Base-by-base conservation (phyloP, 2,113 vertebrate genomes). In the Sturnira hondurensis region DNA sequence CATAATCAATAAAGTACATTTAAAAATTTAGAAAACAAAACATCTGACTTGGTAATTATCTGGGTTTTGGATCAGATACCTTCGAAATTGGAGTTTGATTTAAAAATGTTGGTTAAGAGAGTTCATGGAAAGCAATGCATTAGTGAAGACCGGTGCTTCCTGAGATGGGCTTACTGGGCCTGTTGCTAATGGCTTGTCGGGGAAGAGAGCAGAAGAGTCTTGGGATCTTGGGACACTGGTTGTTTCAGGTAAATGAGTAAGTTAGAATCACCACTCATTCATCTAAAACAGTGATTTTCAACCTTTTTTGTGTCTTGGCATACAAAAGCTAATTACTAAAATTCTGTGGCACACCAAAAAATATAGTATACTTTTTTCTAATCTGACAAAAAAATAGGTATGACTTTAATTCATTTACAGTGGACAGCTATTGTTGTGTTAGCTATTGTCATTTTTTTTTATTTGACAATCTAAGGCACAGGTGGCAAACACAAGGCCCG, bases 101-200 rank as follows among this genome's bases (percentile, higher is more conserved):
- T 97, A 84, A 93, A 93, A 97, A 98, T 95, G 58, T 95, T 94
- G 93, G 94, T 98, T 97, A 96, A 97, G 86, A 98, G 91, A 87
- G 96, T 93, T 96, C 93, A 92, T 54, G 94, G 94, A 97, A 96
- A 90, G 94, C 95, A 73, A 82, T 82, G 87, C 85, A 71, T 94
- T 94, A 92, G 82, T 88, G 74, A 76, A 41, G 84, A 96, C 20
- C 54, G 97, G 90, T 56, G 85, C 36, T 81, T 86, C 86, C 31
- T 83, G 95, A 70, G 74, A 93, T 0, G 20, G 81, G 31, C 22
- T 13, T 20, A 22, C 24, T 45, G 15, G 52, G 36, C 15, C 74
- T 6, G 14, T 2, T 76, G 89, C 95, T 91, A 74, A 88, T 65
- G 33, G 56, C 54, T 65, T 63, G 20, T n/a, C 26, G 52, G 58